Conservation (phyloP, 1,140 invertebrate species). For the Antheraea pernyi region DNA sequence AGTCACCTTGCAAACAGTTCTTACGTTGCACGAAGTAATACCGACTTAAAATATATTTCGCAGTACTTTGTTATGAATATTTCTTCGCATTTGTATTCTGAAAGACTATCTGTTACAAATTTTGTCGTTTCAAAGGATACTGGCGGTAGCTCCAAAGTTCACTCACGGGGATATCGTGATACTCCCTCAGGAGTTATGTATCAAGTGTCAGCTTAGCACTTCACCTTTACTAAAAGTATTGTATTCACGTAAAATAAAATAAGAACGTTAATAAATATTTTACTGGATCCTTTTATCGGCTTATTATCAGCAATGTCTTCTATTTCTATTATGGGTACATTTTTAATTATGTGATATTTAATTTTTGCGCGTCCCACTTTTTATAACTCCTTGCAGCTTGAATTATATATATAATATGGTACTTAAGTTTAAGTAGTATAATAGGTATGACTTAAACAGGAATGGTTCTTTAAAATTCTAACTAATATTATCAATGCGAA, state of each 20-base stretch:
- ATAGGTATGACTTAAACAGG: no score
- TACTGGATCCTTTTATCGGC: background rate
- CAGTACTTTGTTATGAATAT: background rate
- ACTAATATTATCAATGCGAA: no score
- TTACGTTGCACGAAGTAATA: background rate
- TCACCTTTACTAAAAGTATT: constrained; percentile 29
- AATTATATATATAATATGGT: no score
- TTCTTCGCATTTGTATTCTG: constrained; percentile 28
- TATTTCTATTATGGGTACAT: no score
- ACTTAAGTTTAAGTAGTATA: no score
- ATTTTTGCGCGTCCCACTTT: no score
- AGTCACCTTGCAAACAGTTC: background rate
- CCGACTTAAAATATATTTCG: background rate
- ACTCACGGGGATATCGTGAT: constrained; percentile 33
- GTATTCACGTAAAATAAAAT: constrained; percentile 19
- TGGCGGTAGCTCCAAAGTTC: constrained; percentile 36
- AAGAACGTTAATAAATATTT: background rate
- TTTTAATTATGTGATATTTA: no score
- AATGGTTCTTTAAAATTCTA: no score
- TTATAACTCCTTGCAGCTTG: no score
- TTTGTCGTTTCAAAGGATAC: constrained; percentile 38
- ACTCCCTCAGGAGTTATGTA: constrained; percentile 39
- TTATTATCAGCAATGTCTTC: no score
- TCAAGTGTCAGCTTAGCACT: constrained; percentile 42
- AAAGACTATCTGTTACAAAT: constrained; percentile 36